phyloP scores from a whole-genome alignment of 2,113 vertebrate species.

The Notarius quadriscutis region DNA sequence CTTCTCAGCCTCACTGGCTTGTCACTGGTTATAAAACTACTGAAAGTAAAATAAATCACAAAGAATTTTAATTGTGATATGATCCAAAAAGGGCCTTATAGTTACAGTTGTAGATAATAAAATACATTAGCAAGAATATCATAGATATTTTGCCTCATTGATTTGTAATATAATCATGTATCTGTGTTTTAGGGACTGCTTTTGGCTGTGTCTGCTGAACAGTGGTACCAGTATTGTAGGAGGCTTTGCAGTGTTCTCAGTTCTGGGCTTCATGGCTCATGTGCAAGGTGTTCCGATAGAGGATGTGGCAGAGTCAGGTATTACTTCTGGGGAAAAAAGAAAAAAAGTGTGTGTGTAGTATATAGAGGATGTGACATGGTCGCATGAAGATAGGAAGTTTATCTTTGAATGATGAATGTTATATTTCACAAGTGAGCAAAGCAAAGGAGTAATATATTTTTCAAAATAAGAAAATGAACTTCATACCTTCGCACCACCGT shows the following conservation, averaged over 20 bases:
- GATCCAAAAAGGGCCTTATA: background rate
- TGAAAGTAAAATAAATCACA: background rate
- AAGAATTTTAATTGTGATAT: background rate
- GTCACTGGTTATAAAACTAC: background rate
- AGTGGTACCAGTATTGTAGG: slow-evolving; percentile 72
- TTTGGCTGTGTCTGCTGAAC: slow-evolving; percentile 74
- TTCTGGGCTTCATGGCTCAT: slow-evolving; percentile 78
- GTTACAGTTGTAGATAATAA: background rate
- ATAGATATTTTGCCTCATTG: background rate
- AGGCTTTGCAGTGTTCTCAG: slow-evolving; percentile 76
- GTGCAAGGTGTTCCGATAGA: slow-evolving; percentile 68
- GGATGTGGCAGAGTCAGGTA: slow-evolving; percentile 76
- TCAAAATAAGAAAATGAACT: too few species aligned
- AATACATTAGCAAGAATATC: background rate
- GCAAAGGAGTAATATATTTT: too few species aligned
- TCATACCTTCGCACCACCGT: too few species aligned
- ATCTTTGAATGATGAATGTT: too few species aligned
- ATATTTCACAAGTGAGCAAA: too few species aligned
- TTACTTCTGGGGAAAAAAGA: background rate
- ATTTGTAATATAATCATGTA: background rate
- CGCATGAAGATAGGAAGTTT: too few species aligned
- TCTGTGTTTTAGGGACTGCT: slow-evolving; percentile 64
- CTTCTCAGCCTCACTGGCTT: background rate
- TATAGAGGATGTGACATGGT: too few species aligned
- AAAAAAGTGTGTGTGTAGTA: too few species aligned